Percentiles rank a stretch among this genome's conserved stretches.
These are phyloP conservation scores for Dicyrtoma fusca DNA, from an alignment of 2,888 invertebrate species.

Conservation along the genomic window DNA sequence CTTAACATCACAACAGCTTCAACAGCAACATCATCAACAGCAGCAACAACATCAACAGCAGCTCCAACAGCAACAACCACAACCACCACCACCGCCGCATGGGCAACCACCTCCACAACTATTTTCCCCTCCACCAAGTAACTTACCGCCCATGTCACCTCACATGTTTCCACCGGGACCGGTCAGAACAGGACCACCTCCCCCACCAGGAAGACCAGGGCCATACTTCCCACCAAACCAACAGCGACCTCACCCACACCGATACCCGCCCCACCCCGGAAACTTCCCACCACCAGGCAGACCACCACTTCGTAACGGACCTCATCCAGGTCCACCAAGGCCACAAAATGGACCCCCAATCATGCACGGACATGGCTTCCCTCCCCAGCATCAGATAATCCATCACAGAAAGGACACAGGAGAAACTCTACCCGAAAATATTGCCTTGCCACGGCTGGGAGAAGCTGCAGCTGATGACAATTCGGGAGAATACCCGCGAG, in stretches of 20 bases:
- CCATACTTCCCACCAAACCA: constrained; percentile 29
- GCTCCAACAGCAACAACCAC: constrained; percentile 24
- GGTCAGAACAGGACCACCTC: constrained; percentile 42
- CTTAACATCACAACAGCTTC: constrained; percentile 25
- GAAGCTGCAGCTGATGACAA: constrained; percentile 5
- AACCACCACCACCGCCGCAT: constrained; percentile 41
- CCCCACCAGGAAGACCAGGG: constrained; percentile 29
- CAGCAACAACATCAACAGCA: constrained; percentile 31
- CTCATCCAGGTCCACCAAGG: constrained; percentile 10
- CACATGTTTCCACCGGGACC: constrained; percentile 43
- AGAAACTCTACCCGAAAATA: constrained; percentile 25
- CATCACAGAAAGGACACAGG: constrained; percentile 24
- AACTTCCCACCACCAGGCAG: constrained; percentile 37
- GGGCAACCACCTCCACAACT: constrained; percentile 13
- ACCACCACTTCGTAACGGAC: constrained; percentile 21
- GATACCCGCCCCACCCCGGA: constrained; percentile 27
- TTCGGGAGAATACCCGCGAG: constrained; percentile 17
- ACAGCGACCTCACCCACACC: constrained; percentile 33
- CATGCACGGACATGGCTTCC: constrained; percentile 20
- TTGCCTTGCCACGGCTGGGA: constrained; percentile 28
- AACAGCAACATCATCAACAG: constrained; percentile 31
- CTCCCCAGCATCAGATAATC: constrained; percentile 18
- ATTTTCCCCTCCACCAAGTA: constrained; percentile 27
- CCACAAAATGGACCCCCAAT: constrained; percentile 13
- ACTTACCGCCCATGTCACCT: constrained; percentile 24